Evolutionary conservation across 2,113 vertebrate genomes (phyloP).

Genomic region (Promerops cafer): DNA sequence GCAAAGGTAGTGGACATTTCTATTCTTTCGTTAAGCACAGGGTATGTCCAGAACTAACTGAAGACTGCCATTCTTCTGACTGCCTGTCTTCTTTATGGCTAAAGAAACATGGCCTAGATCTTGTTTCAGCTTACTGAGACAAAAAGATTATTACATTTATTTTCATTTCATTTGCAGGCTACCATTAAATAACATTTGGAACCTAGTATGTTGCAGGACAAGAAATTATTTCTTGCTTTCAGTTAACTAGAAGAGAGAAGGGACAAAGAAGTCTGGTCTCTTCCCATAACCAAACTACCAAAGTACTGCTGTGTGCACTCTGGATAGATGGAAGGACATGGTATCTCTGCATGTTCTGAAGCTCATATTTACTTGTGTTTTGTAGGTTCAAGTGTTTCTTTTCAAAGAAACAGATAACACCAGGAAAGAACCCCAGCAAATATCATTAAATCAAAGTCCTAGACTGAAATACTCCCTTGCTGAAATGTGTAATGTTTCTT

Average conservation of each 20-base stretch:
- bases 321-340: background rate
- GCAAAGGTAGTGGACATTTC: background rate
- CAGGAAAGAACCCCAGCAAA: background rate
- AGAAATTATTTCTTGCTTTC: background rate
- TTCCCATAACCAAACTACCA: background rate
- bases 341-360: background rate
- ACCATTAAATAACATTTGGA: background rate
- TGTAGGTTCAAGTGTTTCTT: background rate
- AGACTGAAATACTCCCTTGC: background rate
- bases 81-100: background rate
- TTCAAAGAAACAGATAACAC: background rate
- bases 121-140: background rate
- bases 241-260: background rate
- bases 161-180: background rate
- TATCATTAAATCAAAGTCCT: background rate
- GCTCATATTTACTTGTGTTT: background rate
- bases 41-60: background rate
- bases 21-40: background rate
- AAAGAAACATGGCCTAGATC: background rate
- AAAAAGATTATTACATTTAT: background rate
- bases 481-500: background rate
- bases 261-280: background rate
- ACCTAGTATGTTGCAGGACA: background rate
- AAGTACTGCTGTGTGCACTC: background rate
- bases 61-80: background rate